Evolutionary conservation across 1,140 invertebrate genomes (phyloP).

Genomic region (Caenorhabditis tropicalis): DNA sequence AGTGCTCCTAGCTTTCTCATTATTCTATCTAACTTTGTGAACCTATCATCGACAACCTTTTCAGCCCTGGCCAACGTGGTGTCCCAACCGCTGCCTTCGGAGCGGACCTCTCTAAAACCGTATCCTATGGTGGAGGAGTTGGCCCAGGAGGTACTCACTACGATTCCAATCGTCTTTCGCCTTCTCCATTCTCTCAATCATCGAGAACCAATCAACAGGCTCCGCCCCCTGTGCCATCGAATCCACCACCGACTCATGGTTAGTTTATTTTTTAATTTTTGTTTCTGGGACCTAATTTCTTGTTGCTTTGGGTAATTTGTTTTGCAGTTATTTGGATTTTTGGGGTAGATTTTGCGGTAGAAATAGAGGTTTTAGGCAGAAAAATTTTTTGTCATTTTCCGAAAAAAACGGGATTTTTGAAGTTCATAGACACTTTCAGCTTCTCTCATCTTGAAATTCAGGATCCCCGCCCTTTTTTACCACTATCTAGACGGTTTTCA

Average conservation of each 20-base stretch:
- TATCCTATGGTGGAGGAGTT: slow-evolving; percentile 11
- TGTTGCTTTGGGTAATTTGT: background rate
- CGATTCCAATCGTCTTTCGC: background rate
- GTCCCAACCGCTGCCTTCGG: slow-evolving; percentile 28
- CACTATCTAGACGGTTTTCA: no score
- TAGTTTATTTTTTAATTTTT: background rate
- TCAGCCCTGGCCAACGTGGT: slow-evolving; percentile 43
- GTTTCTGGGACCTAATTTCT: background rate
- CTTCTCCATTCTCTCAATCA: background rate
- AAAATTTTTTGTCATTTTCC: no score
- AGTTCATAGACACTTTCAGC: no score
- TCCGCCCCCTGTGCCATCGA: slow-evolving; percentile 39
- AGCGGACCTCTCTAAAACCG: background rate
- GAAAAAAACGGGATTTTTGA: no score
- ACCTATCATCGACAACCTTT: no score
- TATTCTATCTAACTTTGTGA: no score
- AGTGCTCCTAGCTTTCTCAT: no score
- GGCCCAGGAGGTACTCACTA: slow-evolving; percentile 24
- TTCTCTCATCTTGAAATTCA: no score
- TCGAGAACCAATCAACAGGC: background rate
- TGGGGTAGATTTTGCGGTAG: no score
- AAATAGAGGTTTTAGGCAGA: no score
- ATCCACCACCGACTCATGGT: slow-evolving; percentile 32
- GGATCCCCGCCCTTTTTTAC: no score
- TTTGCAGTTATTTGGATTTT: background rate